Evolutionary conservation across 2,113 vertebrate species (phyloP).

Genomic region (Mobula hypostoma): DNA sequence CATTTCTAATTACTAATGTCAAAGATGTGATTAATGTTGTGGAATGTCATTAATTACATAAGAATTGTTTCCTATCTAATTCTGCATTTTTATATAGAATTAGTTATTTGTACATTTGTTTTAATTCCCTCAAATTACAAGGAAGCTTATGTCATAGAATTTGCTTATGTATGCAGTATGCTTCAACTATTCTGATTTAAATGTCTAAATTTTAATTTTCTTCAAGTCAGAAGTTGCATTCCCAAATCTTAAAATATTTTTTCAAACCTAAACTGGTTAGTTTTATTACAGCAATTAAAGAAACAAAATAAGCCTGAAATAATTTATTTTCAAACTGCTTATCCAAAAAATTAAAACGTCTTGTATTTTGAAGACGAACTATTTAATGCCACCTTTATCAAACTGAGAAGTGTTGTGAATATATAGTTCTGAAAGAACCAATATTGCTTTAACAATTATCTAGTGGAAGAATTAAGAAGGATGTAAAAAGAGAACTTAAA

Average conservation of each 20-base stretch:
- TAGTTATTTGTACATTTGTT: not conserved
- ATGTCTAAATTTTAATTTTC: not conserved
- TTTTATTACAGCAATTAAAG: not conserved
- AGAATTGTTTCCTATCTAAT: constrained; percentile 12
- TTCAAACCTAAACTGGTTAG: not conserved
- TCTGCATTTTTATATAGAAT: not conserved
- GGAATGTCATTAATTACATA: not conserved
- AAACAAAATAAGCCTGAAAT: not conserved
- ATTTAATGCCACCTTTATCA: not conserved
- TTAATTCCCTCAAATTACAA: not conserved
- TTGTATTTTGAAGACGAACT: not conserved
- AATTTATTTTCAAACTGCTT: not conserved
- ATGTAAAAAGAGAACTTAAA: not conserved
- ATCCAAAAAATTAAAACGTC: not conserved
- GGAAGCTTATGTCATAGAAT: not conserved
- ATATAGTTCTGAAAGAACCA: not conserved
- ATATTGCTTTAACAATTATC: not conserved
- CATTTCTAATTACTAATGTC: not conserved
- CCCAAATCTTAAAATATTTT: not conserved
- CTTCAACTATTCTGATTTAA: not conserved
- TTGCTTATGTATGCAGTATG: not conserved
- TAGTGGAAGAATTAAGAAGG: not conserved
- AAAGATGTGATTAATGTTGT: not conserved
- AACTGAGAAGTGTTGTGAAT: not conserved
- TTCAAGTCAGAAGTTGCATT: not conserved